Conservation (phyloP, 2,888 invertebrate genomes). For the Eudasyphora cyanicolor region DNA sequence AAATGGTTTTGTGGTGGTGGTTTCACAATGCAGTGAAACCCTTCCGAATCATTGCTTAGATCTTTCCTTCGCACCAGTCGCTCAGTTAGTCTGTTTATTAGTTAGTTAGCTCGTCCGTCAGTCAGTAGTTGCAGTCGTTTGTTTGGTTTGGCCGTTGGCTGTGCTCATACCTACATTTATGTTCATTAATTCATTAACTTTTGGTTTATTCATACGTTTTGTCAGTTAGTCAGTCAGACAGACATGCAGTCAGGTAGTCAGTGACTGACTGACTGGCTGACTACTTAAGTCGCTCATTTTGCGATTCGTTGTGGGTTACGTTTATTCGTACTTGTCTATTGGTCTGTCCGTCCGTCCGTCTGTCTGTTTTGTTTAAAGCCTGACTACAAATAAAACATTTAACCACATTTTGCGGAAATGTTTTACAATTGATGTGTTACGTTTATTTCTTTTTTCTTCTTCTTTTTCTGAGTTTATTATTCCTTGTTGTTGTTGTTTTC, state of each 20-base stretch:
- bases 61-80: constrained; percentile 10
- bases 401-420: constrained; percentile 66
- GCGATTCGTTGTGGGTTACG: constrained; percentile 29
- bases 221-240: constrained; percentile 19
- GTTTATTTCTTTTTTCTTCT: not conserved
- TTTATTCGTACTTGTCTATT: constrained; percentile 5
- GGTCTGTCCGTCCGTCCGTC: not conserved
- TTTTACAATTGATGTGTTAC: constrained; percentile 59
- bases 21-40: constrained; percentile 3
- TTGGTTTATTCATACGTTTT: constrained; percentile 25
- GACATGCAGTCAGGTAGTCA: constrained; percentile 21
- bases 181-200: constrained; percentile 28
- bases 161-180: not conserved
- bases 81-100: constrained; percentile 11
- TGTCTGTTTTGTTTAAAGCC: constrained; percentile 48
- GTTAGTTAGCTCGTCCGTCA: constrained; percentile 19
- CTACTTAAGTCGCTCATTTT: not conserved
- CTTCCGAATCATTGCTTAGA: constrained; percentile 39
- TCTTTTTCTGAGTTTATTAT: not conserved
- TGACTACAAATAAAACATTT: constrained; percentile 57
- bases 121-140: no score
- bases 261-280: no score
- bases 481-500: constrained; percentile 5
- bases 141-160: not conserved
- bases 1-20: constrained; percentile 22